A percentile compares a stretch with the other conserved stretches of the same genome.
phyloP scores from a whole-genome alignment of 2,888 invertebrate genomes.

The Andrena trimmerana region DNA sequence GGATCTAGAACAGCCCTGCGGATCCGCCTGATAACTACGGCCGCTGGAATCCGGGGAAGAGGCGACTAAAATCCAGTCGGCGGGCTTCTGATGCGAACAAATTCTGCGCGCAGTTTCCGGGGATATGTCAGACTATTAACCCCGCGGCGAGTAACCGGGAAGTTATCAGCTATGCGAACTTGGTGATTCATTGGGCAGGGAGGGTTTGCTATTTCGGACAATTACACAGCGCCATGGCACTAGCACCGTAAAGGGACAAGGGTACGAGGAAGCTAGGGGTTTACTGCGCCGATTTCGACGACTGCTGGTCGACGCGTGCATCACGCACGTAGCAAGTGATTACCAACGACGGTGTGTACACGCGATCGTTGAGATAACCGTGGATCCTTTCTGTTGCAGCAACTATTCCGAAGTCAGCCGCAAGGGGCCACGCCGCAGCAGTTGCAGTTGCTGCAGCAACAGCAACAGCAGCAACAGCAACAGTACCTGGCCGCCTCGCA shows the following conservation, averaged over 20 bases:
- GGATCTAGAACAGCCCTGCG: neutral
- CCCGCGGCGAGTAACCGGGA: too few relatives aligned
- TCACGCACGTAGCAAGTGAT: neutral
- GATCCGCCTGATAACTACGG: constrained; percentile 6
- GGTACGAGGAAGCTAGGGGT: constrained; percentile 3
- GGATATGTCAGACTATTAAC: too few relatives aligned
- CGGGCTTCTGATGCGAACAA: too few relatives aligned
- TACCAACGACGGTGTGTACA: constrained; percentile 5
- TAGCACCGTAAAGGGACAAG: too few relatives aligned
- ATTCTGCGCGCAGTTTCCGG: too few relatives aligned
- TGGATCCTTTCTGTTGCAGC: constrained; percentile 87
- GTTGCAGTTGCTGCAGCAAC: constrained; percentile 89
- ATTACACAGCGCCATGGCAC: too few relatives aligned
- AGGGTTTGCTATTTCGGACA: too few relatives aligned
- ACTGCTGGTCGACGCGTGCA: neutral
- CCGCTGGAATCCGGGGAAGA: neutral
- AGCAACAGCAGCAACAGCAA: constrained; percentile 88
- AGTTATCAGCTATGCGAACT: too few relatives aligned
- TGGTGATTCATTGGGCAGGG: too few relatives aligned
- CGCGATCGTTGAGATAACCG: constrained; percentile 5
- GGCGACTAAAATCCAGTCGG: too few relatives aligned
- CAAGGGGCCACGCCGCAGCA: constrained; percentile 87
- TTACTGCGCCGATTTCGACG: neutral
- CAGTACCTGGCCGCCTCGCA: constrained; percentile 89
- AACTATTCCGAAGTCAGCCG: constrained; percentile 95